A percentile compares a stretch with the other conserved stretches of the same genome.
These are phyloP conservation scores for Rhinolophus sinicus DNA, from an alignment of 2,113 vertebrate genomes.

Conservation along the genomic window DNA sequence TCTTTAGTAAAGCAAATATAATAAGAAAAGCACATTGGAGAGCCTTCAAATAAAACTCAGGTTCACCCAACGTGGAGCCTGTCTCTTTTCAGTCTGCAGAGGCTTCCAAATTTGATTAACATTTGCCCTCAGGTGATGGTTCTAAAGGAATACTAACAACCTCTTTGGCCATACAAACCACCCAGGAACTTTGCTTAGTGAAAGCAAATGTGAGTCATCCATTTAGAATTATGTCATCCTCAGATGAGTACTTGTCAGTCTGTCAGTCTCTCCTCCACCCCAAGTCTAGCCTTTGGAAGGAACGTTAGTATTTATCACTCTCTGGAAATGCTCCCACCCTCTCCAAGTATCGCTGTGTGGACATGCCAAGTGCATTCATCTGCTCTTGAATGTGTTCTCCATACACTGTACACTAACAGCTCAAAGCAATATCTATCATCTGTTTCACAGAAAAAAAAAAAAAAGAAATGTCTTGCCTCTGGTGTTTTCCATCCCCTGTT, in stretches of 20 bases:
- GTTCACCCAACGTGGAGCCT: neutral
- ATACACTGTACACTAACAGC: neutral
- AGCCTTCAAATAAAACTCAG: neutral
- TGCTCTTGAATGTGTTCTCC: neutral
- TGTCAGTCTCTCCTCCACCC: neutral
- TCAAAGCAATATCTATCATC: neutral
- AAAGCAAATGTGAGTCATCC: neutral
- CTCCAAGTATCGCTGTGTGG: neutral
- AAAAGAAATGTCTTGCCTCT: neutral
- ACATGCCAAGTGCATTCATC: neutral
- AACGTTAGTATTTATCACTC: neutral
- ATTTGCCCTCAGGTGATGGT: neutral
- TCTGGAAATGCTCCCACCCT: neutral
- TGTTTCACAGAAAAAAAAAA: neutral
- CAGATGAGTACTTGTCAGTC: neutral
- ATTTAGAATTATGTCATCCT: neutral
- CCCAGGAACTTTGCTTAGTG: neutral
- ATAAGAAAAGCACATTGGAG: neutral
- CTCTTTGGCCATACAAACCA: neutral
- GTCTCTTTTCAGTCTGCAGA: neutral
- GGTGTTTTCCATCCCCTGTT: neutral
- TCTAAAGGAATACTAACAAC: neutral
- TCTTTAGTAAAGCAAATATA: neutral
- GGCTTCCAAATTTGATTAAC: neutral
- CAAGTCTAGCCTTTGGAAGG: neutral